Evolutionary conservation across 2,888 invertebrate genomes (phyloP), one percentile per base, ranked within the genome.

Genomic region (Epistrophe grossulariae): DNA sequence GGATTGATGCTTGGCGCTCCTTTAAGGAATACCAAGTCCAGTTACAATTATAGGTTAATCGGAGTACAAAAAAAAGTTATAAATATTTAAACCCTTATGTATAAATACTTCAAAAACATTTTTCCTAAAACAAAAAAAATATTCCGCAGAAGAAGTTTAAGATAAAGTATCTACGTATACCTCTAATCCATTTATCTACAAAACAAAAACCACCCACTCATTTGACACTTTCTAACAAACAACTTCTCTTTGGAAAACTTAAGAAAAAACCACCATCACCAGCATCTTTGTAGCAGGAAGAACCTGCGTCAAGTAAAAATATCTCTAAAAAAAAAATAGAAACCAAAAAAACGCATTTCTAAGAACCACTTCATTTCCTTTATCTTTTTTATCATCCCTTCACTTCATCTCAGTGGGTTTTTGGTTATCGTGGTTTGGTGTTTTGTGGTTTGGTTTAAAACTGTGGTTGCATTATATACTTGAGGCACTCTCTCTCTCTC

Each of bases 361-460:
- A n/a, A 45, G 57, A 71, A 43, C 59, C 77, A 71, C 81, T 77
- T 72, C 59, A 80, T 84, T 66, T 72, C 38, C 60, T 77, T 72
- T 59, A 80, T 72, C 84, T 66, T 71, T n/a, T 35, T 45, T 11
- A 35, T 13, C 40, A 5, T 28, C 48, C 76, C 71, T 71, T 38
- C 79, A 66, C 60, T 76, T 28, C 45, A 59, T 66, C 15, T 43
- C 40, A 28, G 17, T 40, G 50, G 60, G 35, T 24, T 52, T 68
- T 52, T 55, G 62, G 74, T 74, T 64, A 52, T 64, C 19, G 55
- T 62, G 70, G 43, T 72, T 28, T 43, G 55, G 62, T 62, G 60
- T 52, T 59, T 77, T 55, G 62, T 70, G 68, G 80, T 24, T 80
- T n/a, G n/a, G n/a, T n/a, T 38, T 62, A 70, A 24, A 43, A 24